A percentile compares a stretch with the other conserved stretches of the same genome.
Conservation (phyloP, 2,888 invertebrate genomes). For the Caenorhabditis parvicauda region DNA sequence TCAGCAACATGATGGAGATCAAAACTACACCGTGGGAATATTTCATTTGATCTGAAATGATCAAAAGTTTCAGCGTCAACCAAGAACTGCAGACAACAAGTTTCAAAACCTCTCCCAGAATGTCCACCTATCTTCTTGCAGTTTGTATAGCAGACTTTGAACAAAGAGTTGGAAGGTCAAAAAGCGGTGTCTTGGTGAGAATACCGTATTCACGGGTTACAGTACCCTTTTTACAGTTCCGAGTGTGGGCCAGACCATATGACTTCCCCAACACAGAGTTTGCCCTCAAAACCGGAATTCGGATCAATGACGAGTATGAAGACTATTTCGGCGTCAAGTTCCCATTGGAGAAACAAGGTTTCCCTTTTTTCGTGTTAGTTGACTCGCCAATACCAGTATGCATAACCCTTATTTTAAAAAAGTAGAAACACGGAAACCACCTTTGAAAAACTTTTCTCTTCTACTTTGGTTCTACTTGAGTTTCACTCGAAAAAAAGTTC, state of each 20-base stretch:
- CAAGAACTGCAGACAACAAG: slow-evolving; percentile 73
- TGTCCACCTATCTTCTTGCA: slow-evolving; percentile 86
- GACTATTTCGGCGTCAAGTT: slow-evolving; percentile 81
- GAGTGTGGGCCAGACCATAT: slow-evolving; percentile 66
- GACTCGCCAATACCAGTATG: not conserved
- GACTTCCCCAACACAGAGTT: slow-evolving; percentile 75
- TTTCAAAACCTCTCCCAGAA: slow-evolving; percentile 66
- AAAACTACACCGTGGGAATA: no score
- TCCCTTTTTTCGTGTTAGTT: not conserved
- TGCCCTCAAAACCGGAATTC: slow-evolving; percentile 69
- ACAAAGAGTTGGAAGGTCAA: slow-evolving; percentile 70
- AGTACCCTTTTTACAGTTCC: slow-evolving; percentile 62
- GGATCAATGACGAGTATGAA: slow-evolving; percentile 68
- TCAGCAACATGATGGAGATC: slow-evolving; percentile 10
- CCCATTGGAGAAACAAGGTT: slow-evolving; percentile 85
- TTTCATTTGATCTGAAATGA: no score
- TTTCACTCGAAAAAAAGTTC: not conserved
- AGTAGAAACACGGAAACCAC: no score
- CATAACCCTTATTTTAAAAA: no score
- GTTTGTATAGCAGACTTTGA: slow-evolving; percentile 81
- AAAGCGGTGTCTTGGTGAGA: slow-evolving; percentile 69
- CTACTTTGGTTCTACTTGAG: not conserved
- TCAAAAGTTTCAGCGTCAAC: not conserved
- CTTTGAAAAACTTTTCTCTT: no score
- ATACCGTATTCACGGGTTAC: not conserved